Percentiles rank a stretch among this genome's conserved stretches.
phyloP scores from a whole-genome alignment of 2,888 invertebrate genomes.

The Notodromas monacha region DNA sequence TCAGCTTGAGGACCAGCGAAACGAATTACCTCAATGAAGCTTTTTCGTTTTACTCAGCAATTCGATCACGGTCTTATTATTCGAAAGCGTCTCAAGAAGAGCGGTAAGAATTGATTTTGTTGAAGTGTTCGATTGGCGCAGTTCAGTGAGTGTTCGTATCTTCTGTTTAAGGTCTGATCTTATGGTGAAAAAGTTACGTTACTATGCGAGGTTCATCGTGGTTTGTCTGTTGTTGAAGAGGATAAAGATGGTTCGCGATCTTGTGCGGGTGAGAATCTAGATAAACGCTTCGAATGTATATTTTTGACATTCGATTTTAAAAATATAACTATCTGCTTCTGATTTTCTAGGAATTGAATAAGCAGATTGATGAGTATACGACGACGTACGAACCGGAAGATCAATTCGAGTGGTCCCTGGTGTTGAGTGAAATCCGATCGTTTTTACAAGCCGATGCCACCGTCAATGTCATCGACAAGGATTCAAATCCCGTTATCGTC shows the following conservation, averaged over 20 bases:
- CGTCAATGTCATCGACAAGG: slow-evolving; percentile 54
- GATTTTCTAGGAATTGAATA: slow-evolving; percentile 40
- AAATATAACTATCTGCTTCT: slow-evolving; percentile 8
- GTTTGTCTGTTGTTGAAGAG: slow-evolving; percentile 73
- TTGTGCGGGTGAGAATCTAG: slow-evolving; percentile 32
- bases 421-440: slow-evolving; percentile 69
- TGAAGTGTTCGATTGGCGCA: not conserved
- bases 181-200: slow-evolving; percentile 76
- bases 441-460: slow-evolving; percentile 74
- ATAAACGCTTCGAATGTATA: no score
- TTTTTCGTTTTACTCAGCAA: slow-evolving; percentile 80
- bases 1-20: slow-evolving; percentile 70
- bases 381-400: slow-evolving; percentile 88
- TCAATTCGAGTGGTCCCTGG: slow-evolving; percentile 74
- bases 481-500: slow-evolving; percentile 44
- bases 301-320: slow-evolving; percentile 2
- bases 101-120: slow-evolving; percentile 23
- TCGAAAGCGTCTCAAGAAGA: slow-evolving; percentile 73
- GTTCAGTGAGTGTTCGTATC: not conserved
- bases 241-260: slow-evolving; percentile 62
- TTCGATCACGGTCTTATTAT: slow-evolving; percentile 68
- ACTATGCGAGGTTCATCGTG: slow-evolving; percentile 82
- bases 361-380: slow-evolving; percentile 77
- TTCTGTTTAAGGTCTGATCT: slow-evolving; percentile 28
- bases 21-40: slow-evolving; percentile 84